Base-by-base conservation (phyloP, 2,888 invertebrate genomes). In the Pterostichus niger region DNA sequence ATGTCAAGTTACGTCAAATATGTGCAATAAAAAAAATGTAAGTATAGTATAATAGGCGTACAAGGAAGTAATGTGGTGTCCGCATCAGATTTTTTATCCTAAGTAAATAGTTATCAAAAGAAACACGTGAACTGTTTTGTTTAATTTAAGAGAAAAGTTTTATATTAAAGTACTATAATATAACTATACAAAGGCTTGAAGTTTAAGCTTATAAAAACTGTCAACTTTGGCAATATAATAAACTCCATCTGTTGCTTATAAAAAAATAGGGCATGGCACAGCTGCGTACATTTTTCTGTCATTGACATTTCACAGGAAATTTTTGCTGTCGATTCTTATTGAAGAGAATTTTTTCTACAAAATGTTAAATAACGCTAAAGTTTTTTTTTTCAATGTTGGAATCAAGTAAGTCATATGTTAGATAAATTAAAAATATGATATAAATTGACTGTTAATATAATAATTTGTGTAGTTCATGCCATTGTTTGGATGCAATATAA, bases 181-280 rank as follows among this genome's bases (percentile, higher is more conserved):
- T 24, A n/a, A 49, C 0, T 49, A 49, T 17, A 17, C 56, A 56
- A 56, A 44, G 3, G 24, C 24, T 2, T 24, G 24, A 71, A 71
- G 68, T 71, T 71, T 13, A 31, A 24, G 44, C n/a, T 17, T 71
- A 71, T 44, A 71, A 71, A 71, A 71, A 71, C 68, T 71, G 46
- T 44, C 68, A 71, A 71, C 68, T 64, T 40, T 13, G 7, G 15
- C 13, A 33, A 64, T 33, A 71, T 40, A 71, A 17, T 71, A 71
- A 64, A 40, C 7, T 71, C 68, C 68, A 71, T 71, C 68, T 71
- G 68, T 71, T 71, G 68, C 68, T 71, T 40, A 40, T 13, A 44
- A 71, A 44, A 71, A 71, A 71, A 64, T 64, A 35, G 33, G 40
- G 40, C 9, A 7, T 9, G 9, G 35, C 24, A 71, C 68, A 71